Evolutionary conservation across 2,888 invertebrate genomes (phyloP).

Genomic region (Mesochorus sp.): DNA sequence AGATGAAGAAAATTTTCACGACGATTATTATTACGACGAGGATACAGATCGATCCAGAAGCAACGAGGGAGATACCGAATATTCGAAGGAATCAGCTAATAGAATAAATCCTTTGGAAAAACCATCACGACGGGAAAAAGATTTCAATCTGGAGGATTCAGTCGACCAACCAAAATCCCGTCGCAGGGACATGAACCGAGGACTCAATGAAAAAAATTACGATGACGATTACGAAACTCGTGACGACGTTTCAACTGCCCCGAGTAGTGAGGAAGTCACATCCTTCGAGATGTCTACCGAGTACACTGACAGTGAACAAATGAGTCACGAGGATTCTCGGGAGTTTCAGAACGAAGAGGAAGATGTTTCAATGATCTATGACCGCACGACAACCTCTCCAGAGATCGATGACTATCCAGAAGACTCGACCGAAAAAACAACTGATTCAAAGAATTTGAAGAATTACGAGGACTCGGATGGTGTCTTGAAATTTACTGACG

Average conservation of each 20-base stretch:
- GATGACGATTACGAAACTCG: slow-evolving; percentile 46
- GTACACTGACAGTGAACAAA: slow-evolving; percentile 2
- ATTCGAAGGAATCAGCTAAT: slow-evolving; percentile 60
- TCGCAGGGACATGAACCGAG: slow-evolving; percentile 49
- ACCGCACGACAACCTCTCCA: slow-evolving; percentile 6
- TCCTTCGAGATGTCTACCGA: slow-evolving; percentile 49
- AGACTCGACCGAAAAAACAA: slow-evolving; percentile 17
- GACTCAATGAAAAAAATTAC: slow-evolving; percentile 36
- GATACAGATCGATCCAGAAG: slow-evolving; percentile 42
- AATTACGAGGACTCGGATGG: slow-evolving; percentile 66
- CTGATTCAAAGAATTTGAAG: slow-evolving; percentile 6
- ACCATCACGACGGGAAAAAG: slow-evolving; percentile 13
- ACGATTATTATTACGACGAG: slow-evolving; percentile 46
- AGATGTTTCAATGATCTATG: not conserved
- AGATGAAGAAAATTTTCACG: slow-evolving; percentile 11
- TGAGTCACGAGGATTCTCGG: slow-evolving; percentile 22
- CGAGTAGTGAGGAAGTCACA: slow-evolving; percentile 42
- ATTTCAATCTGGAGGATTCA: slow-evolving; percentile 30
- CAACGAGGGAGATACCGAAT: slow-evolving; percentile 47
- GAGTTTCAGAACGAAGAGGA: slow-evolving; percentile 42
- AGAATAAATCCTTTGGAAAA: slow-evolving; percentile 40
- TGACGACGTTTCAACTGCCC: slow-evolving; percentile 34
- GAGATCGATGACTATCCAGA: not conserved
- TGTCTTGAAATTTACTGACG: slow-evolving; percentile 76
- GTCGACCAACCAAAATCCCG: slow-evolving; percentile 27